Conservation (phyloP, 2,797 vertebrate genomes). For the Knipowitschia caucasica region DNA sequence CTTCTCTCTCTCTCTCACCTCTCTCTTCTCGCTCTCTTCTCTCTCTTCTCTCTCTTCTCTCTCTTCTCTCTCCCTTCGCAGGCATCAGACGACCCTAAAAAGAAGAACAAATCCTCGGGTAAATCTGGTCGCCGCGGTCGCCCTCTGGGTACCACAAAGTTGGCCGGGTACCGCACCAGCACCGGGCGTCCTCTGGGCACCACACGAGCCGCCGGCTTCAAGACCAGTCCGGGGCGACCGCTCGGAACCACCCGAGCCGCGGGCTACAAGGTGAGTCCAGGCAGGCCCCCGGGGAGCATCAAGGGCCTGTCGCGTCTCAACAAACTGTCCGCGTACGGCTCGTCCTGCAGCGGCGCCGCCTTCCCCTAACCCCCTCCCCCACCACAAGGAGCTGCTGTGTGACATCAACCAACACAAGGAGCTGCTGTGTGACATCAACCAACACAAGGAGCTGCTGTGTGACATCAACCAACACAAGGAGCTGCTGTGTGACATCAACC, state of each 20-base stretch:
- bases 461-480: background rate
- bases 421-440: background rate
- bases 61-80: constrained; percentile 59
- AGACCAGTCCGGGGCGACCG: constrained; percentile 96
- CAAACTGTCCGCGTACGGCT: constrained; percentile 84
- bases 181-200: constrained; percentile 95
- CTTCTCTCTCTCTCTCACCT: constrained; percentile 27
- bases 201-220: constrained; percentile 96
- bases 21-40: constrained; percentile 47
- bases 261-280: constrained; percentile 97
- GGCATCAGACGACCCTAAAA: constrained; percentile 85
- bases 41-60: no score
- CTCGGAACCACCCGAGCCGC: constrained; percentile 96
- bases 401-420: constrained; percentile 53
- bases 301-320: constrained; percentile 93
- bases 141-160: constrained; percentile 94
- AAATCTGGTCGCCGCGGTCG: constrained; percentile 91
- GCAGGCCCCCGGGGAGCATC: constrained; percentile 96
- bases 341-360: constrained; percentile 83
- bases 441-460: background rate
- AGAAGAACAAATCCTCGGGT: constrained; percentile 86
- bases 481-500: background rate
- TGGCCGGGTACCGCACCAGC: constrained; percentile 97
- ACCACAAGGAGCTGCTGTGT: constrained; percentile 86
- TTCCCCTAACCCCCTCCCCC: constrained; percentile 90